Conservation (phyloP, 2,113 vertebrate genomes). For the Otocyon megalotis region DNA sequence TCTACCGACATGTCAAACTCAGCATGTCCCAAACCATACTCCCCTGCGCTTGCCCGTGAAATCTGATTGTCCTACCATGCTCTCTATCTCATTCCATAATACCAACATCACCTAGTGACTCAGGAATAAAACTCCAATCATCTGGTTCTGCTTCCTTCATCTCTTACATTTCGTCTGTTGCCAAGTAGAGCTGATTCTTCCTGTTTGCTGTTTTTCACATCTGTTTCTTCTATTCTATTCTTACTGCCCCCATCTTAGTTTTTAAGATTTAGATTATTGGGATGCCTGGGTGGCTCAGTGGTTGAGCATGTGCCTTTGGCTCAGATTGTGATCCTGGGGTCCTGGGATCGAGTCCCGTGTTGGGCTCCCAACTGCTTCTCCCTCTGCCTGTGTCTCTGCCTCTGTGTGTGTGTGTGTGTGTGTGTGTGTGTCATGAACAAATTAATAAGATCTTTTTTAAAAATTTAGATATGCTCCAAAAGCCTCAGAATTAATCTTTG, state of each 20-base stretch:
- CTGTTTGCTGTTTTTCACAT: not conserved
- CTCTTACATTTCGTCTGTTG: not conserved
- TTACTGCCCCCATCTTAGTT: not conserved
- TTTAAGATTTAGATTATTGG: constrained; percentile 10
- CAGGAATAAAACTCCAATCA: not conserved
- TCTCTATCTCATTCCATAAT: not conserved
- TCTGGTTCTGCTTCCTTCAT: not conserved
- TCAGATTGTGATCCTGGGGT: too few relatives aligned
- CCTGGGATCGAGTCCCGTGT: too few relatives aligned
- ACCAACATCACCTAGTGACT: not conserved
- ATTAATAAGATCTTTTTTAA: not conserved
- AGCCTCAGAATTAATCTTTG: not conserved
- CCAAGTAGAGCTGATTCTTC: not conserved
- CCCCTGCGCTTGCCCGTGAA: not conserved
- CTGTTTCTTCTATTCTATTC: not conserved
- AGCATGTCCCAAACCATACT: not conserved
- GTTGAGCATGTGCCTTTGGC: too few relatives aligned
- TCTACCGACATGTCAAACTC: constrained; percentile 3
- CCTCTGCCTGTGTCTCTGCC: too few relatives aligned
- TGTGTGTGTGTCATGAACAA: too few relatives aligned
- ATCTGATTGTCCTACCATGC: not conserved
- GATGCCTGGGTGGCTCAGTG: too few relatives aligned
- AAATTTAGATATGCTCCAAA: not conserved
- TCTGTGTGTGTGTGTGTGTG: too few relatives aligned
- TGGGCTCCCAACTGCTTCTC: too few relatives aligned